Evolutionary conservation across 2,797 vertebrate genomes (phyloP).

Genomic region (Clamator glandarius): DNA sequence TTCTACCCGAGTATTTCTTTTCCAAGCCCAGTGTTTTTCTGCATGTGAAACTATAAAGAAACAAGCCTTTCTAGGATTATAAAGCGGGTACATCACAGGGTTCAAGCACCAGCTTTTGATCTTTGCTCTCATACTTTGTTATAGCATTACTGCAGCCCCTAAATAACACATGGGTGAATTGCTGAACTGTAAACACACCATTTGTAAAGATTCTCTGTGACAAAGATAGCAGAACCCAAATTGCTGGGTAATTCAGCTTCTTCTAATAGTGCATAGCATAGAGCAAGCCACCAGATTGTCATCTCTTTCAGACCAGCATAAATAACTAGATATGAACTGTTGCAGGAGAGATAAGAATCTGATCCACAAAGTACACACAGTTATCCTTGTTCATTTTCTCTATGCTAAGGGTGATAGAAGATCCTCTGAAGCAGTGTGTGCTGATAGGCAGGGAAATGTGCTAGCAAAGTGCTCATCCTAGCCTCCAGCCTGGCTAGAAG

Average conservation of each 20-base stretch:
- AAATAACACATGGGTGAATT: neutral
- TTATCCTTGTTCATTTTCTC: neutral
- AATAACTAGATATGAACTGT: neutral
- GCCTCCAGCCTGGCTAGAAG: neutral
- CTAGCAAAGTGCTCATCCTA: neutral
- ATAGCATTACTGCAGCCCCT: neutral
- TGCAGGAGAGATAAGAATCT: neutral
- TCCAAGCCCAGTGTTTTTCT: neutral
- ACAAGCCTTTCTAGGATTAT: neutral
- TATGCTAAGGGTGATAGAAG: neutral
- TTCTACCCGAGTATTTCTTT: neutral
- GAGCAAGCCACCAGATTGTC: neutral
- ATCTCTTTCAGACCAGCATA: neutral
- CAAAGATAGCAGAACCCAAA: neutral
- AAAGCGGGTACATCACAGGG: neutral
- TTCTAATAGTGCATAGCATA: neutral
- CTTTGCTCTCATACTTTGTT: slow-evolving; percentile 11
- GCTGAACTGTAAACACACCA: neutral
- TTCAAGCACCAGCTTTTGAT: slow-evolving; percentile 43
- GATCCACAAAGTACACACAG: neutral
- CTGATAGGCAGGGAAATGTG: neutral
- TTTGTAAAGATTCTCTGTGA: neutral
- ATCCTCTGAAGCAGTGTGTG: neutral
- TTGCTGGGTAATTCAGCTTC: neutral
- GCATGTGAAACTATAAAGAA: neutral